These are phyloP conservation scores for Nycticryphes semicollaris DNA, from an alignment of 2,113 vertebrate genomes.

Conservation along the genomic window DNA sequence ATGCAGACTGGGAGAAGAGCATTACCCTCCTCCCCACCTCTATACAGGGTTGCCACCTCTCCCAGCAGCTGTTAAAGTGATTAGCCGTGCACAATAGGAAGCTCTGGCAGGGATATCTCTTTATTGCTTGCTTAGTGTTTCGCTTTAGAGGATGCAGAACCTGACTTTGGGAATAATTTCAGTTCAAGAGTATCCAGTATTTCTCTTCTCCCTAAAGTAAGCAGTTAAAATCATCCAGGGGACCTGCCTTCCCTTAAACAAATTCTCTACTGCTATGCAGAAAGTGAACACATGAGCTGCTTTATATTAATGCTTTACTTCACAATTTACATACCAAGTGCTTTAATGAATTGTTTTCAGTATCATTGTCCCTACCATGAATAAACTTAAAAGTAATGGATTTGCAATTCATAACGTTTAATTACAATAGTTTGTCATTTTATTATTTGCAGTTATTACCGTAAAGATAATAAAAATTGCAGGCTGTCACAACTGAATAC, in stretches of 20 bases:
- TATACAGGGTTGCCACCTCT: neutral
- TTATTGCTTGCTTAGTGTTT: neutral
- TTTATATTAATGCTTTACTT: conserved; percentile 5
- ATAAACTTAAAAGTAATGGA: conserved; percentile 63
- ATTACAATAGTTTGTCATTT: conserved; percentile 61
- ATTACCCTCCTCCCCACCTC: neutral
- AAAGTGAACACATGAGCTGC: neutral
- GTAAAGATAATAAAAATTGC: conserved; percentile 57
- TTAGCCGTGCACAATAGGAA: neutral
- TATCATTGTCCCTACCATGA: conserved; percentile 39
- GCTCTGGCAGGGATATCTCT: neutral
- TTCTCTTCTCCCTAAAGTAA: neutral
- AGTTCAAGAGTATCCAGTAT: neutral
- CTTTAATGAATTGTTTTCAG: conserved; percentile 62
- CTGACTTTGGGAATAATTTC: conserved; percentile 4
- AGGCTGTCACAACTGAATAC: conserved; percentile 57
- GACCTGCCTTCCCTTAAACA: neutral
- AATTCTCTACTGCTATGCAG: neutral
- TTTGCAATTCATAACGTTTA: conserved; percentile 63
- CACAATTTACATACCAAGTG: conserved; percentile 49
- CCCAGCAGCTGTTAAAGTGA: neutral
- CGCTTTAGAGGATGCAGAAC: neutral
- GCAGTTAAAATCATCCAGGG: neutral
- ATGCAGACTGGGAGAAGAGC: neutral
- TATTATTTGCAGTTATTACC: conserved; percentile 65